Percentiles rank a stretch among this genome's conserved stretches.
phyloP scores from a whole-genome alignment of 1,140 invertebrate species.

The Pachypsylla venusta region DNA sequence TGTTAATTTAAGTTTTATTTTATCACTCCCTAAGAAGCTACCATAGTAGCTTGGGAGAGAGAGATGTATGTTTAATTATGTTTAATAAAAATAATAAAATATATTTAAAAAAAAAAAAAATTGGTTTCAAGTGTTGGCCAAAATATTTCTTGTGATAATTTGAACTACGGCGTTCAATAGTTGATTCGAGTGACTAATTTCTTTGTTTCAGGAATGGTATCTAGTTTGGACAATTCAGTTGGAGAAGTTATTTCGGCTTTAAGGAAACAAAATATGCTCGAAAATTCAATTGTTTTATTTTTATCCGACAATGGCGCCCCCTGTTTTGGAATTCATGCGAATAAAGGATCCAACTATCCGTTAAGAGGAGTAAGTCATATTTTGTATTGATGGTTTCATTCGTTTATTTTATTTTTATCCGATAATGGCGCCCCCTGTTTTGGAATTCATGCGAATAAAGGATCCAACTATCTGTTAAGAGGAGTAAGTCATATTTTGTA shows the following conservation, averaged over 20 bases:
- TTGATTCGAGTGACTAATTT: too few species aligned
- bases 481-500: conserved; percentile 35
- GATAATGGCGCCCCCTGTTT: conserved; percentile 44
- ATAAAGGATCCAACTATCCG: conserved; percentile 45
- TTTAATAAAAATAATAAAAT: too few species aligned
- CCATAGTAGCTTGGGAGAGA: too few species aligned
- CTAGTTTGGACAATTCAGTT: conserved; percentile 51
- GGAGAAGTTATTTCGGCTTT: conserved; percentile 43
- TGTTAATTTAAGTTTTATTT: too few species aligned
- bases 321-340: conserved; percentile 25
- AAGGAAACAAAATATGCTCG: conserved; percentile 37
- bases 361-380: conserved; percentile 38
- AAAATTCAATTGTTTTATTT: conserved; percentile 42
- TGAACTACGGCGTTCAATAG: too few species aligned
- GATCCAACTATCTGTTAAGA: conserved; percentile 49
- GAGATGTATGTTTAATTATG: too few species aligned
- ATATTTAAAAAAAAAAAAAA: too few species aligned
- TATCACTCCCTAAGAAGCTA: too few species aligned
- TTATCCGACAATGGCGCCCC: conserved; percentile 44
- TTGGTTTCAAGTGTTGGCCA: too few species aligned
- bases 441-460: conserved; percentile 25
- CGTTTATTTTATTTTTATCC: conserved; percentile 41
- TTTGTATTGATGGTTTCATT: too few species aligned
- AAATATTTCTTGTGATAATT: too few species aligned
- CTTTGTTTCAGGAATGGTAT: conserved; percentile 43